Evolutionary conservation across 1,140 invertebrate species (phyloP), one percentile per base, ranked within the genome.

Genomic region (Papilio glaucus): DNA sequence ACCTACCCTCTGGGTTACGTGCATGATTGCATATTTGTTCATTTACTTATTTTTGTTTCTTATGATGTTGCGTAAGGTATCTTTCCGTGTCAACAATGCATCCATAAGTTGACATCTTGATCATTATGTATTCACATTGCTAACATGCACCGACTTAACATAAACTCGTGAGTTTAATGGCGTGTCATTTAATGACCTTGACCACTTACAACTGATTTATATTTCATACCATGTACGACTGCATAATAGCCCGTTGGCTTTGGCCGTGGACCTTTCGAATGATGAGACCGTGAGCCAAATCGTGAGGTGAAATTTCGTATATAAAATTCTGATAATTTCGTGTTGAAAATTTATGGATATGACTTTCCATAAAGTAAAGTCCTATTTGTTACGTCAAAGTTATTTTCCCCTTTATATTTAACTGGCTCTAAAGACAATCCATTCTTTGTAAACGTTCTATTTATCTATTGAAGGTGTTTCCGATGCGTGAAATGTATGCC

Each of bases 391-490:
- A n/a, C n/a, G 41, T n/a, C 13, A 42, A n/a, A 38, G 8, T 38
- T 5, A n/a, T 42, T 42, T n/a, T n/a, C 41, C 12, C 2, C 4
- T n/a, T 42, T 4, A 42, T 13, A n/a, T 42, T n/a, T 7, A 42
- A 42, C 41, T n/a, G 13, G n/a, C 41, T n/a, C 41, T 2, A 42
- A 49, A 24, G 18, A 8, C n/a, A n/a, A n/a, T 26, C 3, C 24
- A 57, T 57, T 24, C 9, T 4, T 57, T 57, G 49, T 57, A 57
- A n/a, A 57, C 49, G 24, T 57, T 57, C 49, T 57, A 57, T 57
- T 57, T 57, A 57, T 5, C 21, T 57, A 24, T 57, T 12, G 21
- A 57, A 4, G 6, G 29, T 6, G 21, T 26, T 53, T 53, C 8
- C 8, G 10, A 21, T 18, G 7, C 21, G 49, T 57, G 21, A 53